Conservation (phyloP, 2,113 vertebrate species). For the Odontophorus gujanensis region DNA sequence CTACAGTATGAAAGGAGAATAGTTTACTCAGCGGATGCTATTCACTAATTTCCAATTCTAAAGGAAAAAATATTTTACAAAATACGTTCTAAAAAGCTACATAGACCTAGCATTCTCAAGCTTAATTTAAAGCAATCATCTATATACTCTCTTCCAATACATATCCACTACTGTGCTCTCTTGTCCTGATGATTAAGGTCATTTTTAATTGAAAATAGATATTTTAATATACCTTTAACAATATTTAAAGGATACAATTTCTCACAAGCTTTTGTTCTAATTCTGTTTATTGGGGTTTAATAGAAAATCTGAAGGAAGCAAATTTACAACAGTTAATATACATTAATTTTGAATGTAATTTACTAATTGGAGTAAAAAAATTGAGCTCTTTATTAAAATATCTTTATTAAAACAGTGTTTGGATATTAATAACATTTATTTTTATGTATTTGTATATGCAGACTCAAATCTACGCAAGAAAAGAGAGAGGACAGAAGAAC, state of each 20-base stretch:
- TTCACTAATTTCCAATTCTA: background rate
- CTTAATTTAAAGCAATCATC: background rate
- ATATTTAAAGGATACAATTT: constrained; percentile 17
- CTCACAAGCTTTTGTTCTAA: constrained; percentile 16
- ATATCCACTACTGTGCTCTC: background rate
- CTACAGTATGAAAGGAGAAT: background rate
- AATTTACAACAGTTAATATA: background rate
- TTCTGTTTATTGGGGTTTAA: background rate
- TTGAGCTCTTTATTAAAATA: background rate
- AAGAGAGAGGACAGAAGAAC: background rate
- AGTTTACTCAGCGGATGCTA: background rate
- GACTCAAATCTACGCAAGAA: background rate
- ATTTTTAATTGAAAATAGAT: background rate
- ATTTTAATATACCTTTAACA: background rate
- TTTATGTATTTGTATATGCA: background rate
- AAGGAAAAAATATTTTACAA: background rate
- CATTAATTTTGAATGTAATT: background rate
- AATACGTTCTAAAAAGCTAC: background rate
- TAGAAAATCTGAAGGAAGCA: background rate
- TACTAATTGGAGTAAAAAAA: background rate
- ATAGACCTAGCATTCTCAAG: background rate
- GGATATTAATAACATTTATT: background rate
- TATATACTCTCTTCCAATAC: background rate
- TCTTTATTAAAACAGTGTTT: background rate
- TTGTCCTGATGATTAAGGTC: background rate